Conservation (phyloP, 2,113 vertebrate genomes). For the Turdus rufiventris region DNA sequence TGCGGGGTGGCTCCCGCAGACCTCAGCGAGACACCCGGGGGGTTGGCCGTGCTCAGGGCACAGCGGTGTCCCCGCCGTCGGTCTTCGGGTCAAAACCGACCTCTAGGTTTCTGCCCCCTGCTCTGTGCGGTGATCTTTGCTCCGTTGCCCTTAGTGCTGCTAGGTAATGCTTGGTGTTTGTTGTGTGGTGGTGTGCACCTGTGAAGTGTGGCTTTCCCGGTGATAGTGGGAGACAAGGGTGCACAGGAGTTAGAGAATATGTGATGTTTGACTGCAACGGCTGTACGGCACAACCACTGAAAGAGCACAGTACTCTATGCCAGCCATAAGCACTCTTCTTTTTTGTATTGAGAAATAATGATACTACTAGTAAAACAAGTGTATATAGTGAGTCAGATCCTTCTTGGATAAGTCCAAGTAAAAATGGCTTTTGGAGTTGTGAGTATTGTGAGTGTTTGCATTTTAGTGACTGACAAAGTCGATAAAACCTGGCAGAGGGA, state of each 20-base stretch:
- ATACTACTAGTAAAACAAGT: neutral
- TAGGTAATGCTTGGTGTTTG: neutral
- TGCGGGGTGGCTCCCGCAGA: neutral
- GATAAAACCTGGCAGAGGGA: neutral
- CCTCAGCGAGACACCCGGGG: neutral
- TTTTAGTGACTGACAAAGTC: neutral
- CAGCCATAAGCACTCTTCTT: neutral
- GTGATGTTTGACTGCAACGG: neutral
- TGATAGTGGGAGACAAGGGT: fast-evolving
- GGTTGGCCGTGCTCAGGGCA: neutral
- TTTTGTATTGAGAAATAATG: neutral
- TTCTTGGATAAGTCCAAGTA: neutral
- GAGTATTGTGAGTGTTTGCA: neutral
- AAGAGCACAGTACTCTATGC: neutral
- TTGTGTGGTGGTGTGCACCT: neutral
- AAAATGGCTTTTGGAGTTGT: neutral
- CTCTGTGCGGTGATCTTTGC: neutral
- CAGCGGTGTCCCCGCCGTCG: fast-evolving
- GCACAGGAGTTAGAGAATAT: fast-evolving
- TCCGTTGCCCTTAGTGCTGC: neutral
- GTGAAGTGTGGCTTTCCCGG: neutral
- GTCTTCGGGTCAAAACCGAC: fast-evolving
- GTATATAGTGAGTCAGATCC: neutral
- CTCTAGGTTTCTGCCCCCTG: neutral
- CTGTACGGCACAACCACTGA: neutral